Base-by-base conservation (phyloP, 92 coral and sea anemone species). In the Pocillopora meandrina region DNA sequence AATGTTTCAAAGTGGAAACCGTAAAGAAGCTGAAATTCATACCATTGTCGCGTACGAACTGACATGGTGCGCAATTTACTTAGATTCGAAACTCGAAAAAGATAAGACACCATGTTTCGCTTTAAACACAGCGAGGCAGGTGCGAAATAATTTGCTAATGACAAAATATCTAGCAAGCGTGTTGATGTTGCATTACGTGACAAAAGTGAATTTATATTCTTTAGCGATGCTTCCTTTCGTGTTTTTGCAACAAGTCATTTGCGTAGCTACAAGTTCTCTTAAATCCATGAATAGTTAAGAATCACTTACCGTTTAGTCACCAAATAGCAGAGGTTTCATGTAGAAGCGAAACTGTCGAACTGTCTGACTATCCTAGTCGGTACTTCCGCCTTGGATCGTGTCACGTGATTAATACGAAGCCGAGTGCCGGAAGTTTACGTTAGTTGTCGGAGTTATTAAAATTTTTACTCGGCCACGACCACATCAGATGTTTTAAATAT, bases 11-110 rank as follows among this genome's bases (percentile, higher is more conserved):
- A 76, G 10, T 63, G 18, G 5, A 13, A 26, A 70, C 16, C 55
- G 16, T 8, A 49, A 23, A 36, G 14, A 70, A 33, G 55, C 9
- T 9, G 16, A 61, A 52, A 18, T 23, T 15, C 26, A 56, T 56
- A 59, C 14, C 42, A 2, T 13, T 42, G n/a, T 13, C 19, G 31
- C 16, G 20, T 18, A 78, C 15, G 20, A 59, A 20, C 42, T 31
- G 18, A 49, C 18, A 10, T 68, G 18, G 18, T 11, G n/a, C 17
- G 78, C 58, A 6, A 71, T 58, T 71, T n/a, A 20, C 76, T 35
- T 35, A 33, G 66, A 80, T 70, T 80, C 85, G 85, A 81, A 81
- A 81, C 76, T 61, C 65, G 31, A 52, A 12, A 61, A 52, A 71
- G 69, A 2, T 57, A 23, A 26, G 69, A 5, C 36, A 56, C 17